A percentile compares a stretch with the other conserved stretches of the same genome.
Evolutionary conservation across 2,797 vertebrate species (phyloP).

Genomic region (Anguilla marmorata): DNA sequence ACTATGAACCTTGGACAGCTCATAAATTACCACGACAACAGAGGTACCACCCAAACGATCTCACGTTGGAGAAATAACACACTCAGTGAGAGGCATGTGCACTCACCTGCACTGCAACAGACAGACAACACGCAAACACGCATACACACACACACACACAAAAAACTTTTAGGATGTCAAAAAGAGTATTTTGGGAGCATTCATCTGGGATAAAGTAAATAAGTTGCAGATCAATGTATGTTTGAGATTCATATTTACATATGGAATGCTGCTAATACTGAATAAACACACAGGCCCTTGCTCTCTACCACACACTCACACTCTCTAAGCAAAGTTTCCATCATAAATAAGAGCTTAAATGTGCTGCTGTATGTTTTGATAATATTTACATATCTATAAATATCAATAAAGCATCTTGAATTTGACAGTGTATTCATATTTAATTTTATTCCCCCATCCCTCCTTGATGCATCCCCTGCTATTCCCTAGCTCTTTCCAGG

Average conservation of each 20-base stretch:
- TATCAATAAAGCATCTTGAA: neutral
- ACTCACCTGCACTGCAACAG: neutral
- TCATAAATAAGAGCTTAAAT: neutral
- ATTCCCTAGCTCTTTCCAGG: neutral
- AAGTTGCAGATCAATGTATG: slow-evolving; percentile 1
- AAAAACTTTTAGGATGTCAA: neutral
- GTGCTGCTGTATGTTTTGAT: neutral
- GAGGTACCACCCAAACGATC: neutral
- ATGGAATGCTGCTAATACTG: neutral
- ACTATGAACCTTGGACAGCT: slow-evolving; percentile 33
- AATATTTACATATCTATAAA: neutral
- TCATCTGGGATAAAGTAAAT: neutral
- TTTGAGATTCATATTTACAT: neutral
- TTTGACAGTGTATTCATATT: slow-evolving; percentile 2
- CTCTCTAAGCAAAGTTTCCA: slow-evolving; percentile 12
- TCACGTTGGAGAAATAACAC: slow-evolving; percentile 18
- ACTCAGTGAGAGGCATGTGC: neutral
- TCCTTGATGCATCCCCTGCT: neutral
- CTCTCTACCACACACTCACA: slow-evolving; percentile 27
- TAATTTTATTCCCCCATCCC: neutral
- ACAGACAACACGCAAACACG: neutral
- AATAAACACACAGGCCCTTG: slow-evolving; percentile 20
- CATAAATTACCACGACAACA: neutral
- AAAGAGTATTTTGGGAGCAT: neutral
- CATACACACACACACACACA: neutral